Base-by-base conservation (phyloP, 2,888 invertebrate species). In the Drosophila pegasa region DNA sequence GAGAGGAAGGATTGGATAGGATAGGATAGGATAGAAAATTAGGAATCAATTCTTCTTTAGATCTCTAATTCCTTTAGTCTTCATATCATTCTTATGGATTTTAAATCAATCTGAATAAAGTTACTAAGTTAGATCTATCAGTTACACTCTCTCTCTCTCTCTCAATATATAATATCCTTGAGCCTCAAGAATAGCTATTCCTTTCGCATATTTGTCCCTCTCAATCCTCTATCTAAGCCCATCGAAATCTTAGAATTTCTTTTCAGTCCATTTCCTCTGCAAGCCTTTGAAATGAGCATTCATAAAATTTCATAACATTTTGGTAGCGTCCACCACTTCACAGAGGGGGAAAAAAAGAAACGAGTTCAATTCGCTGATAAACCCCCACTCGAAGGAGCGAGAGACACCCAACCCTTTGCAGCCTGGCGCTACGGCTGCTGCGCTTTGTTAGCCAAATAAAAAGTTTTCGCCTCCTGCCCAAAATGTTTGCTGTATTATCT, bases 401-500 rank as follows among this genome's bases (percentile, higher is more conserved):
- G 38, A 16, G 2, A 3, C 16, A 14, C 8, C 14, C 27, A 58
- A 60, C 75, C 75, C 56, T 63, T 79, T 75, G 18, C 14, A 50
- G 33, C 31, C 16, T 55, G 35, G 20, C 20, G 38, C 38, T 14
- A 3, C 27, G 22, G 27, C 40, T 45, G 40, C 51, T 25, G 33
- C 16, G 29, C 67, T 52, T 67, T 74, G 68, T 74, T 68, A 62
- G 66, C 71, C 77, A 77, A 68, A 67, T 60, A 77, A 80, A 84
- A 83, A 70, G 61, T 57, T 45, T 67, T 52, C 14, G 16, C 38
- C 40, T 48, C 52, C 20, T 31, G 2, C 31, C 8, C 7, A 33
- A 82, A 64, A 74, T 87, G 48, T 69, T 89, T 78, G 71, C 59
- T 81, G 87, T 78, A 88, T 80, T 83, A 85, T 89, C 89, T 89